A percentile compares a stretch with the other conserved stretches of the same genome.
These are phyloP conservation scores for Zaprionus camerounensis DNA, from an alignment of 1,140 invertebrate genomes.

Conservation along the genomic window DNA sequence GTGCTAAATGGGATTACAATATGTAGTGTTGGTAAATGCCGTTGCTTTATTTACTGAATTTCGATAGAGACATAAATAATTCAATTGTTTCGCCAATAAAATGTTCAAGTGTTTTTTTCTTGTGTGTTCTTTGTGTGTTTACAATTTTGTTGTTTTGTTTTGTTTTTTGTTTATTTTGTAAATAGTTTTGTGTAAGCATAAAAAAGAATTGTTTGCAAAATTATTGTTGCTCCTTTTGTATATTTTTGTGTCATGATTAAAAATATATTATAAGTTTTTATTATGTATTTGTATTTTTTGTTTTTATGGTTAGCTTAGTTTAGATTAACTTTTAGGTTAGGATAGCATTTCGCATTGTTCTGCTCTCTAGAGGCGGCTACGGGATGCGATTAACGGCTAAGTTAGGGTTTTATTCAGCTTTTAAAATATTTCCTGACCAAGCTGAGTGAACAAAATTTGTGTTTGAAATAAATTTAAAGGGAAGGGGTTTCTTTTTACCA, in stretches of 20 bases:
- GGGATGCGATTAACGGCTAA: constrained; percentile 27
- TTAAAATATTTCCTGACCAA: constrained; percentile 15
- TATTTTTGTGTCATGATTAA: constrained; percentile 18
- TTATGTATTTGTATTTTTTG: constrained; percentile 12
- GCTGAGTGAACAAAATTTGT: constrained; percentile 20
- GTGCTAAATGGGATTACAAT: constrained; percentile 55
- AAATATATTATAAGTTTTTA: constrained; percentile 1
- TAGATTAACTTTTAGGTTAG: constrained; percentile 19
- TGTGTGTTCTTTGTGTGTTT: constrained; percentile 21
- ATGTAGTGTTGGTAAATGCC: constrained; percentile 36
- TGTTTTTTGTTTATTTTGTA: constrained; percentile 29
- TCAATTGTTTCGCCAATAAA: constrained; percentile 54
- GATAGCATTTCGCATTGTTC: constrained; percentile 11
- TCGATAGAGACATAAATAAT: constrained; percentile 43
- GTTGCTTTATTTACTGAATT: constrained; percentile 35
- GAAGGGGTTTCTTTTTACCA: background rate
- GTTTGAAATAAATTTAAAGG: constrained; percentile 1
- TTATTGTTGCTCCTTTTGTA: constrained; percentile 37
- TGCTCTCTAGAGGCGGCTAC: constrained; percentile 39
- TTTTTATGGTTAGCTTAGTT: constrained; percentile 26
- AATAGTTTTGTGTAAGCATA: constrained; percentile 57
- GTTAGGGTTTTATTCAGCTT: constrained; percentile 3
- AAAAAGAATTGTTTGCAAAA: constrained; percentile 41
- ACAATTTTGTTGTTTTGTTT: constrained; percentile 10
- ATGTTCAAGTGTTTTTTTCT: constrained; percentile 36